Evolutionary conservation across 1,140 invertebrate genomes (phyloP).

Genomic region (Micrasema longulum): DNA sequence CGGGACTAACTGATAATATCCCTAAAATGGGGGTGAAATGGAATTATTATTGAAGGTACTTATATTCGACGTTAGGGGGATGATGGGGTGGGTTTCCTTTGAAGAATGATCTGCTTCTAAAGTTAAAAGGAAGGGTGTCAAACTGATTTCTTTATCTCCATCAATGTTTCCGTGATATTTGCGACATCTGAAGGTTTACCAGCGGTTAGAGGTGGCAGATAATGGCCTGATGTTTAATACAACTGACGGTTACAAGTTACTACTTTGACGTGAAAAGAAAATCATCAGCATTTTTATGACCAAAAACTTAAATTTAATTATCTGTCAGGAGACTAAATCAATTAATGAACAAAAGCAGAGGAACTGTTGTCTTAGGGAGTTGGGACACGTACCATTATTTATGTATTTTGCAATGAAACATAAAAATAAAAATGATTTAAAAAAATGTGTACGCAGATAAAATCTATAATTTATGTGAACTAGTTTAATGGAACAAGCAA

Average conservation of each 20-base stretch:
- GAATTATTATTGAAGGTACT: not conserved
- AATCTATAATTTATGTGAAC: too few relatives aligned
- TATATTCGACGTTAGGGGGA: too few relatives aligned
- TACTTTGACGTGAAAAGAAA: not conserved
- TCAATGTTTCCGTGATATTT: constrained; percentile 37
- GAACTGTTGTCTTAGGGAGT: too few relatives aligned
- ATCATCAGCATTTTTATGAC: too few relatives aligned
- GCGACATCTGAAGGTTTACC: constrained; percentile 14
- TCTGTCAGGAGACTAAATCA: too few relatives aligned
- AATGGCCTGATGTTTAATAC: not conserved
- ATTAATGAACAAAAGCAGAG: too few relatives aligned
- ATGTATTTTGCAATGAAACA: too few relatives aligned
- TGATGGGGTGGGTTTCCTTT: constrained; percentile 18
- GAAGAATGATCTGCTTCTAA: constrained; percentile 38
- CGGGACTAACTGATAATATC: constrained; percentile 3
- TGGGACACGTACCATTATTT: too few relatives aligned
- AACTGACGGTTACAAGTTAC: not conserved
- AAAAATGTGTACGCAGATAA: too few relatives aligned
- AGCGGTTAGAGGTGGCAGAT: not conserved
- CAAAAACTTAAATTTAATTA: too few relatives aligned
- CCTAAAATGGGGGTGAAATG: not conserved
- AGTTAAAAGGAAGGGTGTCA: constrained; percentile 45
- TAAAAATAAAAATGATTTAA: too few relatives aligned
- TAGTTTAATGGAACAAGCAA: too few relatives aligned
- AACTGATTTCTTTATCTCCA: constrained; percentile 46